Conservation (phyloP, 2,888 invertebrate species). For the Pachycephus smyrnensis region DNA sequence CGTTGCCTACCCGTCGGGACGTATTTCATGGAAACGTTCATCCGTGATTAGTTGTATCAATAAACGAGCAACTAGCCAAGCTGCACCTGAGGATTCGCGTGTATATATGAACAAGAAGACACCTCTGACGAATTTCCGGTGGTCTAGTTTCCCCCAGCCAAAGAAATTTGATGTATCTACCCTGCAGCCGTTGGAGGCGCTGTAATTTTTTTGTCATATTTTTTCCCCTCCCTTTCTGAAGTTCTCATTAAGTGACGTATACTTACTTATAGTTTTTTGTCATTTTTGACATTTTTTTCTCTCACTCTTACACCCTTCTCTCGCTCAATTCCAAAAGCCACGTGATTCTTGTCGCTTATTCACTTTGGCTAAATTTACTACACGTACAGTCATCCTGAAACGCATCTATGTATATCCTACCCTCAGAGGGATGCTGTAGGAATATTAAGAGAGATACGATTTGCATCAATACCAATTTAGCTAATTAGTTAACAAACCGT, state of each 20-base stretch:
- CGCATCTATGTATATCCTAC: not conserved
- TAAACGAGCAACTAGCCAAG: not conserved
- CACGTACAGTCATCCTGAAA: not conserved
- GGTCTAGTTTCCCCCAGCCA: not conserved
- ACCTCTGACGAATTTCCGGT: not conserved
- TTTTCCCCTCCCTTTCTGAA: not conserved
- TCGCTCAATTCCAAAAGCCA: not conserved
- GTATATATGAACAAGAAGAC: not conserved
- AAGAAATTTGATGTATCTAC: not conserved
- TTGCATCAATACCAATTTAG: constrained; percentile 44
- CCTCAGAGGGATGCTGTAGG: not conserved
- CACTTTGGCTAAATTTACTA: not conserved
- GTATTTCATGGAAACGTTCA: not conserved
- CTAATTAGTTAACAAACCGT: constrained; percentile 49
- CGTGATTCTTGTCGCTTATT: not conserved
- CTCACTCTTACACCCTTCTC: not conserved
- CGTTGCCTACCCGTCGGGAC: not conserved
- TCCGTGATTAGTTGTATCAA: not conserved
- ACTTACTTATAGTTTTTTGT: not conserved
- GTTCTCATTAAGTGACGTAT: not conserved
- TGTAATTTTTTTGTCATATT: not conserved
- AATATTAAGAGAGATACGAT: constrained; percentile 8
- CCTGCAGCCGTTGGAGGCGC: not conserved
- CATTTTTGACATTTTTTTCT: not conserved
- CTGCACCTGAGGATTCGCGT: not conserved